Conservation (phyloP, 37 sponge, comb jelly and placozoan species). For the Ianthella basta region DNA sequence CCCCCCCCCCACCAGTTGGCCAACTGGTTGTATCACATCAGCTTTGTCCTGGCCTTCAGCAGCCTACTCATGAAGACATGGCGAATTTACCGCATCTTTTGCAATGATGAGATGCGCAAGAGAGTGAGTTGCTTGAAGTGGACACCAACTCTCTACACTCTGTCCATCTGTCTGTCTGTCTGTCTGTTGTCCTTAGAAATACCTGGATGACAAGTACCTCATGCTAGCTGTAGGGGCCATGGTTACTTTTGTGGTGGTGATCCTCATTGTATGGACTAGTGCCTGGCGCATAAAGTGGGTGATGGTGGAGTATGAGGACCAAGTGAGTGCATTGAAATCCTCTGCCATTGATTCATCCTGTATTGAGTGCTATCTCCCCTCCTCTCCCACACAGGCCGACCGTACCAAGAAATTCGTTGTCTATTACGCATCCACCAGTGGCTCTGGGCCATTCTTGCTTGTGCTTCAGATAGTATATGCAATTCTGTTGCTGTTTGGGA, state of each 20-base stretch:
- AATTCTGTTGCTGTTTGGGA: neutral
- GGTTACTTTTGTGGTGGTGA: neutral
- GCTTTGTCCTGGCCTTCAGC: constrained; percentile 4
- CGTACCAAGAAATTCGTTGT: too few species aligned
- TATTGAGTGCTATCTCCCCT: too few species aligned
- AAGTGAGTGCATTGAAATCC: too few species aligned
- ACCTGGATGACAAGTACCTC: constrained; percentile 16
- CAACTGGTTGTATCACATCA: neutral
- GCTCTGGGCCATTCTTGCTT: too few species aligned
- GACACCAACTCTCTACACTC: too few species aligned
- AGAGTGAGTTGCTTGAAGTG: neutral
- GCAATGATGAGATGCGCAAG: constrained; percentile 3
- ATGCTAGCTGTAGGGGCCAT: neutral
- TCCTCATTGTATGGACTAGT: neutral
- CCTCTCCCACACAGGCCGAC: too few species aligned
- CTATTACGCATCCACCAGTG: too few species aligned
- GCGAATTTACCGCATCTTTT: constrained; percentile 18
- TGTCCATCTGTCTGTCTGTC: too few species aligned
- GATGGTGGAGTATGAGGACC: too few species aligned
- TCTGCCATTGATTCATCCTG: too few species aligned
- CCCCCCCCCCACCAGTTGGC: neutral
- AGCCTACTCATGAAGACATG: constrained; percentile 27
- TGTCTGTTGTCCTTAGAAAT: constrained; percentile 15
- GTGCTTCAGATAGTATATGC: too few species aligned
- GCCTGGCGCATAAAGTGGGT: too few species aligned